Evolutionary conservation across 2,797 vertebrate genomes (phyloP).

Genomic region (Smutsia temminckii): DNA sequence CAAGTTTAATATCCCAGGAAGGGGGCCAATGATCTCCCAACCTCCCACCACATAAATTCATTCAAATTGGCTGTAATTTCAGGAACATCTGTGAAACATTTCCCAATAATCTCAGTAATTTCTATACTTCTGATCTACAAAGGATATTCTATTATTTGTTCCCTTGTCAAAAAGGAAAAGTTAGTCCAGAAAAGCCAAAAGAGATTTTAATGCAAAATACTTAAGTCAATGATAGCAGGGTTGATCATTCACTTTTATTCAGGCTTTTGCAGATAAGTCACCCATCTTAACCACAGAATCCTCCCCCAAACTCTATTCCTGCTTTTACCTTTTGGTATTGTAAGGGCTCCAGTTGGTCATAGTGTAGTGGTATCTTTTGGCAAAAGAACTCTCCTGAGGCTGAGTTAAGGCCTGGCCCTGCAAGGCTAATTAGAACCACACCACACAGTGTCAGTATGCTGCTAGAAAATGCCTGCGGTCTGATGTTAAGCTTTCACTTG

Average conservation of each 20-base stretch:
- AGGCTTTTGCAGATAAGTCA: constrained; percentile 25
- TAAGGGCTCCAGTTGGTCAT: neutral
- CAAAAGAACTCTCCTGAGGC: neutral
- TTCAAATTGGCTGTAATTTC: constrained; percentile 54
- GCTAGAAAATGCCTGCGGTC: neutral
- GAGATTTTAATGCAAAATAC: constrained; percentile 51
- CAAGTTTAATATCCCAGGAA: constrained; percentile 64
- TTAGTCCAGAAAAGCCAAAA: constrained; percentile 34
- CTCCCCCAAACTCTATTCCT: neutral
- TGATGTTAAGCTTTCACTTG: neutral
- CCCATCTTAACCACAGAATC: neutral
- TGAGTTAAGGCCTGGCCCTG: neutral
- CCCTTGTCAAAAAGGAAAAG: constrained; percentile 49
- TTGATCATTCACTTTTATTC: constrained; percentile 15
- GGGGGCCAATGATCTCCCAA: constrained; percentile 51
- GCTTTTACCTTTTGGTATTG: constrained; percentile 13
- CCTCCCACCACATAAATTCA: constrained; percentile 59
- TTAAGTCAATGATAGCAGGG: constrained; percentile 16
- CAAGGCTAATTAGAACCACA: constrained; percentile 46
- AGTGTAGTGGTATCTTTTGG: neutral
- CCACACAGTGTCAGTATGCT: neutral
- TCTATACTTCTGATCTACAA: constrained; percentile 62
- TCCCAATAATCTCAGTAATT: constrained; percentile 75
- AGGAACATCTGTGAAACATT: constrained; percentile 79
- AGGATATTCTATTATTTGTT: constrained; percentile 36